Evolutionary conservation across 30 jellyfish, hydroid and myxozoan species (phyloP), one percentile per base, ranked within the genome.

Genomic region (Turritopsis rubra): DNA sequence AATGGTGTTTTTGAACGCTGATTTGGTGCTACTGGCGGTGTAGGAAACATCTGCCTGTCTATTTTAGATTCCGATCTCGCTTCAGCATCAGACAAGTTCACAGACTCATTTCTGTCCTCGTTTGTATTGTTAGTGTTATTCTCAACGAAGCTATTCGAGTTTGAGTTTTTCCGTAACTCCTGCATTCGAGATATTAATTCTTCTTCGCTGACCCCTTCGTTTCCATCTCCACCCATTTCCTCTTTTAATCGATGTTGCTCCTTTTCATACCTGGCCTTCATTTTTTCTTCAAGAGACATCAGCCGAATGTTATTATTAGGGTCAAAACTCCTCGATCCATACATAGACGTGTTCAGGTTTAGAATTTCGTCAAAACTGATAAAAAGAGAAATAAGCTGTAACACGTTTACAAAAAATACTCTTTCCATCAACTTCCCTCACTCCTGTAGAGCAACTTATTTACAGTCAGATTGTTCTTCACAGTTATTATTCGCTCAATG

Each of bases 241-340:
- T 74, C 65, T 74, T 74, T 41, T 71, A 74, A 29, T 8, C 82
- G 53, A 13, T 74, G 53, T 19, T 74, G 28, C 71, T 74, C 82
- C 41, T 29, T 29, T 29, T 74, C 65, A 23, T 74, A 74, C 23
- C 82, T 74, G 27, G 24, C 53, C 23, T 74, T 24, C 82, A 74
- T 29, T 29, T 74, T 29, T n/a, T 23, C 77, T 68, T 68, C 77
- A 7, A 68, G 21, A 23, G 77, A 68, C 30, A 68, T n/a, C 9
- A 68, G 21, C 30, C 77, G 16, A 19, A 68, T 22, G 77, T 68
- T 68, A 9, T 27, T 23, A 9, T 68, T 27, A 9, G 77, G 77
- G 19, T 27, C 60, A 41, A 41, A 41, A 41, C 60, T 41, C 13
- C 60, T 41, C 9, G 60, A 41, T 5, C 60, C 60, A 41, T 41